Base-by-base conservation (phyloP, 2,888 invertebrate species). In the Drosophila paramelanica region DNA sequence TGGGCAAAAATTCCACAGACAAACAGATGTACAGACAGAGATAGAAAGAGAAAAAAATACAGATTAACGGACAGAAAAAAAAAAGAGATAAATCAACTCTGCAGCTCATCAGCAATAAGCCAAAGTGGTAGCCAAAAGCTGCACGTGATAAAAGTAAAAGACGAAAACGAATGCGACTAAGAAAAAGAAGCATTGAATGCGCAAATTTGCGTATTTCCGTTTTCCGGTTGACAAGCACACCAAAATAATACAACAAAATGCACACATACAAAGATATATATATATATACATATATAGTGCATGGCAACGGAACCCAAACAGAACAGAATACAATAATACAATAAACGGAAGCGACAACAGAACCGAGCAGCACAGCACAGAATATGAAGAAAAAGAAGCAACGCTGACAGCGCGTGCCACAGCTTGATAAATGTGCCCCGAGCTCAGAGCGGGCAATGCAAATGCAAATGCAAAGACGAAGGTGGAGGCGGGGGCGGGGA, bases 381-480 rank as follows among this genome's bases (percentile, higher is more conserved):
- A 36, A 33, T 10, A 33, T 10, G 10, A 33, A 39, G 20, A 36
- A 25, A n/a, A 25, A 39, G n/a, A 13, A 14, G 23, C 41, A 57
- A 11, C 31, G 73, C 58, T 77, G 78, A 81, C 73, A 78, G 67
- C 49, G 33, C 13, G 27, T 31, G 38, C 50, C 52, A 68, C 82
- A 81, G 76, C 86, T 74, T 88, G 82, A 83, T 88, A 85, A 83
- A 88, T 85, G 82, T 76, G 58, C 52, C 31, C 42, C 23, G 43
- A 55, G 31, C 31, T 41, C 31, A 42, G 23, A 14, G n/a, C 27
- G 31, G 10, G 17, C 45, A 33, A 41, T 46, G 62, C 46, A 58
- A 61, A 47, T 25, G 42, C 31, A 39, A 49, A 23, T 46, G 79
- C 67, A 73, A 51, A 65, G 31, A 42, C 53, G 61, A 25, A 17